Base-by-base conservation (phyloP, 2,797 vertebrate species). In the Scolopax rusticola region DNA sequence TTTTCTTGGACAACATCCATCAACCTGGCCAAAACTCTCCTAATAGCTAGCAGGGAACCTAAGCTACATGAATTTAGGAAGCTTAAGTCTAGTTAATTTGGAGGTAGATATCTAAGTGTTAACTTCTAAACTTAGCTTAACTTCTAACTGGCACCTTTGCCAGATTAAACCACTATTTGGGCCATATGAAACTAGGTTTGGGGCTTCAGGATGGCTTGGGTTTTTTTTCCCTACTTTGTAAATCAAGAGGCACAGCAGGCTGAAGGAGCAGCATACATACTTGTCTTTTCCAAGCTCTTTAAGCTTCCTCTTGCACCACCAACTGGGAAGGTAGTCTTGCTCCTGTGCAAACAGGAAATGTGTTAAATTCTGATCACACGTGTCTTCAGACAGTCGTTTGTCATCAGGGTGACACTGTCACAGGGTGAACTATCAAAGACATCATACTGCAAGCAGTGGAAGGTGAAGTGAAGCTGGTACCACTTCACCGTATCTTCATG, bases 1-100 rank as follows among this genome's bases (percentile, higher is more conserved):
- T 91, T 91, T 91, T 75, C 53, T 96, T 84, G 85, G 89, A 83
- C 74, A 93, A 43, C 30, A 63, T 64, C 82, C 82, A 76, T 94
- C 79, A 53, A 74, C 61, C 24, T 77, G 61, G 61, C 56, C 70
- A 76, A 69, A 95, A 47, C 56, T 68, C 75, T 92, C 19, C 2
- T 41, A 88, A 61, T n/a, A 84, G 43, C 40, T 33, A 92, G 48
- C 71, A 50, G 91, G 48, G 38, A 93, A 80, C 51, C 57, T 89
- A 60, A 92, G 47, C 38, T 27, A 45, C 45, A 4, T 20, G 9
- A 69, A 78, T 8, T 68, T 53, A 27, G 32, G n/a, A 84, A 70
- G 41, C 59, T 80, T 73, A 41, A 43, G 28, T 43, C 78, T 69
- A 41, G 50, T 59, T 70, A 74, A 63, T 15, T 48, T 20, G 38